A percentile compares a stretch with the other conserved stretches of the same genome.
These are phyloP conservation scores for Eulimnadia texana DNA, from an alignment of 1,140 invertebrate species.

Conservation along the genomic window DNA sequence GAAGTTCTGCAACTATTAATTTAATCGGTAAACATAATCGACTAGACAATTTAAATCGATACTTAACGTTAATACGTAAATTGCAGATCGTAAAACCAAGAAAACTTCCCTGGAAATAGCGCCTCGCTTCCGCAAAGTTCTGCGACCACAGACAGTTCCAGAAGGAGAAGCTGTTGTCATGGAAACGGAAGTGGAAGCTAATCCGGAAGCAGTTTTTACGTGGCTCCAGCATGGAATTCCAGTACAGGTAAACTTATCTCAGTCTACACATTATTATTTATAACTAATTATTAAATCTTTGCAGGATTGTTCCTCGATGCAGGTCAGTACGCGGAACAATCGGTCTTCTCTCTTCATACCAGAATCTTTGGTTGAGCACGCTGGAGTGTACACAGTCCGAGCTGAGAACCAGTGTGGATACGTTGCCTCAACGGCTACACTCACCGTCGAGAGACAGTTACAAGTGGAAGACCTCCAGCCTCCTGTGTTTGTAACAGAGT, in stretches of 20 bases:
- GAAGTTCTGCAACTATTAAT: slow-evolving; percentile 58
- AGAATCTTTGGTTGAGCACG: slow-evolving; percentile 50
- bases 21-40: slow-evolving; percentile 28
- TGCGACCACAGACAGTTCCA: slow-evolving; percentile 51
- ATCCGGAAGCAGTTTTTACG: slow-evolving; percentile 64
- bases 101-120: slow-evolving; percentile 41
- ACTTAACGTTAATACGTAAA: too few species aligned
- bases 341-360: slow-evolving; percentile 64
- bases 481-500: slow-evolving; percentile 55
- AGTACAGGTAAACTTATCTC: not conserved
- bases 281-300: not conserved
- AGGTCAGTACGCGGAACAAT: slow-evolving; percentile 59
- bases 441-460: slow-evolving; percentile 48
- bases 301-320: slow-evolving; percentile 33
- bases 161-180: slow-evolving; percentile 61
- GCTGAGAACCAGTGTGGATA: slow-evolving; percentile 77
- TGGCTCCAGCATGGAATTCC: slow-evolving; percentile 54
- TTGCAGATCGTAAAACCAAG: slow-evolving; percentile 24
- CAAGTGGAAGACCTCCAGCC: slow-evolving; percentile 44
- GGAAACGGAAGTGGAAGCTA: slow-evolving; percentile 57
- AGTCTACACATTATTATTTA: slow-evolving; percentile 30
- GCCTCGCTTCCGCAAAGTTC: slow-evolving; percentile 53
- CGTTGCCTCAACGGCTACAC: slow-evolving; percentile 60
- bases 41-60: too few species aligned
- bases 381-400: slow-evolving; percentile 67